A percentile compares a stretch with the other conserved stretches of the same genome.
Conservation (phyloP, 1,140 invertebrate species). For the Oryctes rhinoceros region DNA sequence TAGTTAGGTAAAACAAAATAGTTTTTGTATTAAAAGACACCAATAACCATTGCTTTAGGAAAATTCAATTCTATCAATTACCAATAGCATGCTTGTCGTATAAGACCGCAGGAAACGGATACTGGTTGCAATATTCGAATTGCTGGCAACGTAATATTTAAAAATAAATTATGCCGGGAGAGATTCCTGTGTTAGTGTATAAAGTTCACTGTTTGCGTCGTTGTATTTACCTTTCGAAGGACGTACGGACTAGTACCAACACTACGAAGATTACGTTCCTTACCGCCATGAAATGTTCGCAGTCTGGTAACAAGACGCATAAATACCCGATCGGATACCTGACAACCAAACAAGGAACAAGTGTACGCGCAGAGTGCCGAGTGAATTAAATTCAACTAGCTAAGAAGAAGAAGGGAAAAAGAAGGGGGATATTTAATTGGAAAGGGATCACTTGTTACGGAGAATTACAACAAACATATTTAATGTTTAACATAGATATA, state of each 20-base stretch:
- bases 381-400: conserved; percentile 3
- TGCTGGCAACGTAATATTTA: too few species aligned
- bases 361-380: conserved; percentile 23
- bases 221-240: too few species aligned
- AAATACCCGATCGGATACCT: conserved; percentile 38
- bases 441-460: conserved; percentile 38
- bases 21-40: too few species aligned
- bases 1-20: too few species aligned
- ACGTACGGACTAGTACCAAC: neutral
- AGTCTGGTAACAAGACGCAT: conserved; percentile 27
- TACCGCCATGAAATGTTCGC: conserved; percentile 37
- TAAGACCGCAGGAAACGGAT: too few species aligned
- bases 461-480: conserved; percentile 41
- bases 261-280: conserved; percentile 38
- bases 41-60: too few species aligned
- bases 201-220: too few species aligned
- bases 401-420: neutral
- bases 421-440: conserved; percentile 38
- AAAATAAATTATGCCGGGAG: too few species aligned
- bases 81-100: too few species aligned
- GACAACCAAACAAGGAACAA: conserved; percentile 35
- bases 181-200: too few species aligned
- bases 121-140: too few species aligned
- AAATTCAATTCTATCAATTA: too few species aligned
- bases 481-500: conserved; percentile 38